Base-by-base conservation (phyloP, 2,888 invertebrate species). In the Drosophila birchii region DNA sequence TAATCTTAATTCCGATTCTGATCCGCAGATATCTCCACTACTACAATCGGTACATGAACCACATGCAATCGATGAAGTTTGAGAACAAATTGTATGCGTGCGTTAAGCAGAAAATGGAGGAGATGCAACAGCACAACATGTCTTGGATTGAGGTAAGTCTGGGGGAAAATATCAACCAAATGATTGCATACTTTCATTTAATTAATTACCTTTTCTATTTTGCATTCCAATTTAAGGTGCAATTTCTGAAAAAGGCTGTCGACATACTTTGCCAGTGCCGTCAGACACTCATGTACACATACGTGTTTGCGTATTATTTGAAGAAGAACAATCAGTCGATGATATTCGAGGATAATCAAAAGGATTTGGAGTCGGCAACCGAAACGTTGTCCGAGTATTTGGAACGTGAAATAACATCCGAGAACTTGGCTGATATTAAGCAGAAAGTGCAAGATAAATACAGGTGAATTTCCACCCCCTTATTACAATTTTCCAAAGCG, bases 71-170 rank as follows among this genome's bases (percentile, higher is more conserved):
- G 79, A 94, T 99, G 90, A 98, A 98, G 93, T 98, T 99, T 93
- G 99, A 99, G 94, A 96, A 96, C 93, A 99, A 99, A 94, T 94
- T 99, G 67, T 98, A 99, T 93, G 97, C 98, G 9, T 97, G 97
- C 72, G 97, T 99, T 69, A 98, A 98, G 93, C 96, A 96, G 92
- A 99, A 99, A 94, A 99, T 99, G 99, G 98, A 99, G 92, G 98
- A 98, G 93, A 99, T 99, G 99, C 99, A 99, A 92, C 98, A 98
- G 92, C 98, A 98, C 93, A 98, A 98, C 92, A 99, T 99, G 98
- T 98, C 98, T 81, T 99, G 99, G 99, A 99, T 99, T 90, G 99
- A 99, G 95, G 96, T 96, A 84, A 47, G 81, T 38, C 4, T 7
- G 16, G 1, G 8, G 12, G 18, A 55, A 12, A 5, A 23, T 29